Evolutionary conservation across 2,113 vertebrate species (phyloP), one percentile per base, ranked within the genome.

Genomic region (Tretioscincus oriximinensis): DNA sequence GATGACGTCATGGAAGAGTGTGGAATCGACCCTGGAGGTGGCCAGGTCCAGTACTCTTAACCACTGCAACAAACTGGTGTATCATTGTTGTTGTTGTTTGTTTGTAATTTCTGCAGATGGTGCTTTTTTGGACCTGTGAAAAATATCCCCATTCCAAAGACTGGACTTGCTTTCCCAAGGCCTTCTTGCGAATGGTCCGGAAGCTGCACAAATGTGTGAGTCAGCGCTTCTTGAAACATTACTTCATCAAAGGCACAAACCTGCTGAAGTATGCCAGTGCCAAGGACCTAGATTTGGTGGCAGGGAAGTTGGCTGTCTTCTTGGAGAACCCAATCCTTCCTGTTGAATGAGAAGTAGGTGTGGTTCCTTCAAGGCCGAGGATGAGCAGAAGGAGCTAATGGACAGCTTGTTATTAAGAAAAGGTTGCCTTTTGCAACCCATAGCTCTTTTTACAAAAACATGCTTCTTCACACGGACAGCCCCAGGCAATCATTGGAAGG

Each of bases 41-140:
- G 35, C 35, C 35, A 41, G 35, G 35, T 41, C 35, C 35, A 41
- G 35, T 5, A 41, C 35, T 41, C 35, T 41, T 41, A 41, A 41
- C n/a, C 35, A 4, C 35, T 41, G 5, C 35, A 41, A 2, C 35
- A 41, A 41, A 41, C 35, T 41, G 35, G 35, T 41, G 35, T 41
- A 41, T 41, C 5, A 41, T 41, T 41, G 35, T 41, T 41, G 35
- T 41, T 41, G 35, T 41, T 41, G 35, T 41, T 58, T 58, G 14
- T 58, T 12, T 58, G 18, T 58, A 14, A 58, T 18, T 51, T 85
- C 86, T 86, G 1, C 92, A 97, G 96, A 96, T 90, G 0, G 92
- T 97, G 81, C 93, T 97, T 79, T 95, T 97, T 85, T 96, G 95
- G 96, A 93, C 94, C 14, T 96, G 96, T 76, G 96, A 98, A 94